Base-by-base conservation (phyloP, 1,140 invertebrate genomes). In the Littorina saxatilis region DNA sequence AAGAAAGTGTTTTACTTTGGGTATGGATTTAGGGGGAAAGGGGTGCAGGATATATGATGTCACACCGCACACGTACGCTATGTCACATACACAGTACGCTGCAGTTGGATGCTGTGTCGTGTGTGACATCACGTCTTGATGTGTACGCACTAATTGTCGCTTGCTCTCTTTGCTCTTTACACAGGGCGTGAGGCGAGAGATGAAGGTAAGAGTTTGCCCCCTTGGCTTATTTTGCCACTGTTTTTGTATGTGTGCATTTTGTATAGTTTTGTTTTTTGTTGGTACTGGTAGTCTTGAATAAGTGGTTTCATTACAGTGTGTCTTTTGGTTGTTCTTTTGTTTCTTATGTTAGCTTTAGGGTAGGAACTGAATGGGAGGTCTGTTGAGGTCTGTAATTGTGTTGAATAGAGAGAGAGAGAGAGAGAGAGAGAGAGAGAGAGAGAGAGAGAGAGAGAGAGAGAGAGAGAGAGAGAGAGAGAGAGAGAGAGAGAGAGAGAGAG, bases 201-300 rank as follows among this genome's bases (percentile, higher is more conserved):
- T 78, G 85, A 86, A 77, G 85, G 85, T 86, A 86, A 81, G 85
- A 39, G 15, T 66, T 58, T 37, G 20, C n/a, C n/a, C n/a, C n/a
- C n/a, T n/a, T n/a, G n/a, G n/a, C n/a, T n/a, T n/a, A n/a, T n/a
- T n/a, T n/a, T n/a, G n/a, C n/a, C n/a, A n/a, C n/a, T n/a, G n/a
- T n/a, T n/a, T n/a, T n/a, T n/a, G n/a, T n/a, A n/a, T n/a, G n/a
- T n/a, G n/a, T n/a, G n/a, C n/a, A n/a, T n/a, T n/a, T n/a, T n/a
- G n/a, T n/a, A n/a, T n/a, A n/a, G n/a, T n/a, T n/a, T n/a, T n/a
- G n/a, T n/a, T n/a, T n/a, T n/a, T n/a, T n/a, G n/a, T n/a, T n/a
- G n/a, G n/a, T n/a, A n/a, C n/a, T n/a, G n/a, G n/a, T n/a, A n/a
- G n/a, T n/a, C n/a, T n/a, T n/a, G n/a, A n/a, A n/a, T n/a, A n/a